Evolutionary conservation across 2,888 invertebrate genomes (phyloP), one percentile per base, ranked within the genome.

Genomic region (Drosophila meridionalis): DNA sequence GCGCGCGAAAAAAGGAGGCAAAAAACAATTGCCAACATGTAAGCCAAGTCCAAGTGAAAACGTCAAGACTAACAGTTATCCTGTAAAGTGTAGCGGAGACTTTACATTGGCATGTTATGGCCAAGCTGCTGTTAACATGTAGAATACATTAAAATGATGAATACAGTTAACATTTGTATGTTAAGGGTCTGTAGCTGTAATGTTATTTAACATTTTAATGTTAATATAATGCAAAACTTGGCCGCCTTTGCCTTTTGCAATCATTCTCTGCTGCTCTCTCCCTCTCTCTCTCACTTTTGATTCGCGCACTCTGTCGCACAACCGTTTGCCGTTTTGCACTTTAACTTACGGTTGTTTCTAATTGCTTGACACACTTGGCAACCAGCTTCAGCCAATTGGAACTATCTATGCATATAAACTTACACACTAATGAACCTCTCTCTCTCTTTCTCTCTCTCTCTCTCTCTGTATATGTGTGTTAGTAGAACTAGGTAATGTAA

Each of bases 281-380:
- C 20, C 30, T 38, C 57, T 48, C 38, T 34, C 40, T 14, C 4
- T 20, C 30, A n/a, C 36, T 57, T 43, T 59, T 56, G 40, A 28
- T 48, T 61, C 47, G 40, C 48, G 43, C n/a, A 26, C 28, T 63
- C 63, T 63, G 38, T 65, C 48, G 62, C 43, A 28, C 56, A 32
- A 43, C 30, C 56, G 38, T 70, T 52, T 74, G 81, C 76, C 57
- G 63, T 59, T 75, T 67, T 71, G 64, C 76, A 79, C 77, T 80
- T 80, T 68, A 77, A 76, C 79, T 76, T 85, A 70, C 83, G 73
- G 88, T 72, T 82, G 71, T 80, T 87, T 88, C 80, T 83, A 84
- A 84, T 88, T 88, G 75, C 80, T 66, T 79, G 68, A 77, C 85
- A 82, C 74, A 84, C 79, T 82, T 82, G 82, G 80, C 78, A 70